Percentiles rank a stretch among this genome's conserved stretches.
Evolutionary conservation across 2,888 invertebrate genomes (phyloP).

Genomic region (Melanargia galathea): DNA sequence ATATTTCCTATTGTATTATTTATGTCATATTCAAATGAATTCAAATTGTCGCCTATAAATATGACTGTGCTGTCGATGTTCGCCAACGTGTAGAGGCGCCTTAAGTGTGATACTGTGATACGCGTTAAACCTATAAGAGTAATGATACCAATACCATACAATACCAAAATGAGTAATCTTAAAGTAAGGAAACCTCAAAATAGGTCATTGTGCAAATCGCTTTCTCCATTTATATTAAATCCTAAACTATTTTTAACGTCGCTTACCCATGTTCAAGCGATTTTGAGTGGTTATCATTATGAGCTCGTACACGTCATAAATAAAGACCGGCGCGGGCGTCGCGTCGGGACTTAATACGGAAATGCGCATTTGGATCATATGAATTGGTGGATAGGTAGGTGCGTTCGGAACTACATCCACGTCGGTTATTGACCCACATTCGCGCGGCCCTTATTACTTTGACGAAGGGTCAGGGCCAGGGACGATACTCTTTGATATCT

Average conservation of each 20-base stretch:
- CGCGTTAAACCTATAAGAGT: too few relatives aligned
- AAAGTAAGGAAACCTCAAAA: too few relatives aligned
- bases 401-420: constrained; percentile 59
- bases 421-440: constrained; percentile 45
- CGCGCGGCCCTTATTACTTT: constrained; percentile 25
- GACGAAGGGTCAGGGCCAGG: constrained; percentile 36
- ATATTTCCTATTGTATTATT: too few relatives aligned
- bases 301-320: constrained; percentile 23
- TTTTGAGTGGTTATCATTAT: constrained; percentile 33
- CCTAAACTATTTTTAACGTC: constrained; percentile 29
- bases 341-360: constrained; percentile 58
- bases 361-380: constrained; percentile 64
- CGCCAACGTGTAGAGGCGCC: too few relatives aligned
- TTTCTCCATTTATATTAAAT: neutral
- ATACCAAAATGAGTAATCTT: too few relatives aligned
- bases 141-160: too few relatives aligned
- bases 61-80: too few relatives aligned
- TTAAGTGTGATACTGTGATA: too few relatives aligned
- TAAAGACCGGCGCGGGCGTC: constrained; percentile 25
- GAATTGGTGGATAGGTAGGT: constrained; percentile 56
- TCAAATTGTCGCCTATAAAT: too few relatives aligned
- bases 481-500: neutral
- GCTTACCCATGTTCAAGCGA: constrained; percentile 27
- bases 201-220: neutral
- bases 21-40: too few relatives aligned